Base-by-base conservation (phyloP, 1,140 invertebrate species). In the Oncopeltus fasciatus region DNA sequence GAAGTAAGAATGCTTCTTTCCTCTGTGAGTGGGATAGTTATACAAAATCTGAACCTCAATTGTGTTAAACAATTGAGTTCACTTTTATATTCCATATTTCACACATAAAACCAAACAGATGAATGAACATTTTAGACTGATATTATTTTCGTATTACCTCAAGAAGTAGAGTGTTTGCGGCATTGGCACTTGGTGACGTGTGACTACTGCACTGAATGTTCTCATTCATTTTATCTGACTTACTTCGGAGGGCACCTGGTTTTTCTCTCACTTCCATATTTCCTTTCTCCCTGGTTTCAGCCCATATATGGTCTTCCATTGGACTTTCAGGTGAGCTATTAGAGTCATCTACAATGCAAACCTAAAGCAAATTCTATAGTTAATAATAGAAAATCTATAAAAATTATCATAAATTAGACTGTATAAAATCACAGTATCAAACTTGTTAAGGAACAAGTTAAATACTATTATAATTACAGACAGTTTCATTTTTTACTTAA, bases 261-360 rank as follows among this genome's bases (percentile, higher is more conserved):
- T 76, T 74, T 26, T 75, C 75, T n/a, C 75, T 65, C 21, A 74
- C 49, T 53, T 53, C 49, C 73, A 60, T 29, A 58, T 59, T 59
- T 14, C 57, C 57, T 24, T 59, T 64, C 31, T 64, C 62, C 77
- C 67, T 8, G 75, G 71, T 18, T 77, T 73, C 27, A 67, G 63
- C 18, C 65, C 66, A 31, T 44, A 64, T 46, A 43, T 59, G 33
- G 49, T 53, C 43, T 64, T 60, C 49, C 20, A 53, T 53, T 24
- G 49, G 49, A 26, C 57, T 58, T 31, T 58, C 59, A 47, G 5
- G 62, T 14, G 20, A 31, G 18, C 56, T 57, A n/a, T n/a, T 29
- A 24, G 3, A n/a, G n/a, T 57, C 51, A 49, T 57, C 58, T 24
- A 67, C 51, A 11, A 67, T 65, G 1, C 63, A 60, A 1, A 68